phyloP scores from a whole-genome alignment of 1,140 invertebrate genomes.

The Aleiodes sp. region DNA sequence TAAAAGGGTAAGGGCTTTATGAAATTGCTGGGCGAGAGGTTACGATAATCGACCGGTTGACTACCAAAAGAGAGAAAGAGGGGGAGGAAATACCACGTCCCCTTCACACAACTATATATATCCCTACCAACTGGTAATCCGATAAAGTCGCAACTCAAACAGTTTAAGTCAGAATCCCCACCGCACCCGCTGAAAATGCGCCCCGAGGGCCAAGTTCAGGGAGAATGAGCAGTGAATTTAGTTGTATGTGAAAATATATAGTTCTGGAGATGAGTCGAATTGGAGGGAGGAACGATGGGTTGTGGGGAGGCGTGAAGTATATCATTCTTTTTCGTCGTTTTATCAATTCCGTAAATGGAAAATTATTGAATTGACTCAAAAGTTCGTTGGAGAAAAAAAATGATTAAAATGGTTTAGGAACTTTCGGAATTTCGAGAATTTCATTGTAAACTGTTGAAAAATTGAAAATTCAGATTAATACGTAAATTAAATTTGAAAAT shows the following conservation, averaged over 20 bases:
- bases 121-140: constrained; percentile 50
- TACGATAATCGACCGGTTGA: not conserved
- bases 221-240: not conserved
- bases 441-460: no score
- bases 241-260: not conserved
- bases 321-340: not conserved
- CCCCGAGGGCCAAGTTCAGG: constrained; percentile 36
- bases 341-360: not conserved
- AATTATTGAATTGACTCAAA: no score
- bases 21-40: constrained; percentile 14
- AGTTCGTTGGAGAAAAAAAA: no score
- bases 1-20: not conserved
- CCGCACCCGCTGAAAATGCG: not conserved
- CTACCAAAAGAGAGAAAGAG: not conserved
- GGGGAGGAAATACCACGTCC: not conserved
- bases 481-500: no score
- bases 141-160: constrained; percentile 62
- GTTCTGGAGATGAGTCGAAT: not conserved
- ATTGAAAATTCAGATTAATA: no score
- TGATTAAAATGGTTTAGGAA: no score
- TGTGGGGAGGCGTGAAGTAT: not conserved
- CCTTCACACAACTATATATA: not conserved
- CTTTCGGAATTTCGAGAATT: no score
- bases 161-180: constrained; percentile 53
- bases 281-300: no score